Base-by-base conservation (phyloP, 2,888 invertebrate species). In the Cheilosia impressa region DNA sequence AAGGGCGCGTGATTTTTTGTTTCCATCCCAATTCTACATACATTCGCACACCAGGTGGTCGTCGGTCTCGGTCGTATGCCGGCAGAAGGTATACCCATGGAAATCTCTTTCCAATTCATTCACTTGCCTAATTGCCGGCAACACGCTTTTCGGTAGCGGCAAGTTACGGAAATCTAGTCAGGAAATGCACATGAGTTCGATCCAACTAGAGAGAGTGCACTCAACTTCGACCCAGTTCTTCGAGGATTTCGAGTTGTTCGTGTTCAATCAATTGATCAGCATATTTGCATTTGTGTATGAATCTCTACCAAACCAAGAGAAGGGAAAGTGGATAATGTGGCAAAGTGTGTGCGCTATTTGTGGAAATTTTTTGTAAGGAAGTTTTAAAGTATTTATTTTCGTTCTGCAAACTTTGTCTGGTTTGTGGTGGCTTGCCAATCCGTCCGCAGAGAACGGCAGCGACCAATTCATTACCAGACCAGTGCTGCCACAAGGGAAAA, bases 191-290 rank as follows among this genome's bases (percentile, higher is more conserved):
- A 65, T 58, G 72, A 60, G 62, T 66, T 82, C 77, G 60, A 71
- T 66, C 71, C 66, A 77, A 77, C 65, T 66, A 60, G 24, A 63
- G 24, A 69, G 69, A 73, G 78, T 73, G 53, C 78, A 73, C 78
- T 78, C 72, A 78, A 68, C 78, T 73, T 24, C 83, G 78, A 83
- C 83, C 83, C 55, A 83, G 24, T 78, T 83, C 73, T 34, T 38
- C 52, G 17, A 72, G 55, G 50, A 69, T 52, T 38, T 71, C 58
- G 38, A 66, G 76, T 62, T 41, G 19, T 73, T 57, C 78, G 78
- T 83, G 83, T 73, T 68, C 78, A 83, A 78, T 83, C 83, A 79
- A 73, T 73, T 79, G 27, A 78, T 73, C 62, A 50, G 78, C 22
- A 53, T 72, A 9, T 19, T 19, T 17, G 9, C 17, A 47, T 47